phyloP scores from a whole-genome alignment of 2,797 vertebrate genomes.

The Nannoperca australis region DNA sequence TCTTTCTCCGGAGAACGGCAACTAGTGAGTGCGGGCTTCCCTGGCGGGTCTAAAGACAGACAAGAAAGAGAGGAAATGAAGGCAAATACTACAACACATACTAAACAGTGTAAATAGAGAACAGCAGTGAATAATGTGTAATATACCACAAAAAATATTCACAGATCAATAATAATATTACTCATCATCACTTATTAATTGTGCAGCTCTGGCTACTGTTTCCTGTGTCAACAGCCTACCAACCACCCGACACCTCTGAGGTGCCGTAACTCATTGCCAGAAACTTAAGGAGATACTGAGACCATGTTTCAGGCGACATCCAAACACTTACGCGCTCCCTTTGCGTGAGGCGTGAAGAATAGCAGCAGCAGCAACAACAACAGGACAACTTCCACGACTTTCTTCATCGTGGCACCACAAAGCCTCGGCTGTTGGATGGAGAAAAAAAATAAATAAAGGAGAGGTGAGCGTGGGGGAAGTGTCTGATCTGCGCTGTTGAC shows the following conservation, averaged over 20 bases:
- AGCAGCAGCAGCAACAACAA: conserved; percentile 60
- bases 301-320: neutral
- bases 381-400: conserved; percentile 18
- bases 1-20: conserved; percentile 95
- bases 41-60: conserved; percentile 81
- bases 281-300: conserved; percentile 2
- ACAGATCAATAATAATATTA: conserved; percentile 10
- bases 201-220: conserved; percentile 10
- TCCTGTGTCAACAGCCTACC: conserved; percentile 6
- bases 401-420: conserved; percentile 73
- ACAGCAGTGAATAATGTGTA: neutral
- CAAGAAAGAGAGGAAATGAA: neutral
- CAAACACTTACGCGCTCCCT: conserved; percentile 72
- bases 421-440: conserved; percentile 42
- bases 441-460: conserved; percentile 21
- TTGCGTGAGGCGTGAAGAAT: conserved; percentile 31
- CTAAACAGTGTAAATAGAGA: neutral
- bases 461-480: conserved; percentile 6
- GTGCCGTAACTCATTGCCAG: neutral
- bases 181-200: conserved; percentile 5
- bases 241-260: neutral
- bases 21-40: conserved; percentile 86
- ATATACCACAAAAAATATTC: neutral
- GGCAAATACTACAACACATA: neutral
- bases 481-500: neutral